Conservation (phyloP, 2,797 vertebrate genomes). For the Tokudaia tokunoshimensis region DNA sequence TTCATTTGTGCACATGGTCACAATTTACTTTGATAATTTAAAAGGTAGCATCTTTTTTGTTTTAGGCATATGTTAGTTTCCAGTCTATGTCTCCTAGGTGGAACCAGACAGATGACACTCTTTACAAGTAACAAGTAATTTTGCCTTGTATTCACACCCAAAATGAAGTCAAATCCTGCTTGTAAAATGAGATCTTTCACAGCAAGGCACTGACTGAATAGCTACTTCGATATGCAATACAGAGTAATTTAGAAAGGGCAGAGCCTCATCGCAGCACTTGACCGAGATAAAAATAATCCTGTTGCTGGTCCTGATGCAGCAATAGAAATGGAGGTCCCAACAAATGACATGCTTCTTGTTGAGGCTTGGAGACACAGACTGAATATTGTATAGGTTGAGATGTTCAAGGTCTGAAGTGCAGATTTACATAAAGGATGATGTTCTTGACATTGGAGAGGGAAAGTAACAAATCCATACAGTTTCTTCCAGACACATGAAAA, state of each 20-base stretch:
- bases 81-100: background rate
- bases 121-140: background rate
- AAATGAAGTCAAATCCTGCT: too few relatives aligned
- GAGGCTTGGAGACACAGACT: background rate
- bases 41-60: background rate
- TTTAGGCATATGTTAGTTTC: background rate
- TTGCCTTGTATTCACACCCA: background rate
- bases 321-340: background rate
- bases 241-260: background rate
- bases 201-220: background rate
- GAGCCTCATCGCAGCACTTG: background rate
- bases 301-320: background rate
- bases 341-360: background rate
- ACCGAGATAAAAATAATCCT: background rate
- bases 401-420: background rate
- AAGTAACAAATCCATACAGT: background rate
- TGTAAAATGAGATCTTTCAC: background rate
- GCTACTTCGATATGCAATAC: background rate
- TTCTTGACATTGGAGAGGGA: background rate
- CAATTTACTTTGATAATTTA: background rate
- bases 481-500: constrained; percentile 30
- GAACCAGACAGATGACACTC: background rate
- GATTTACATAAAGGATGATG: background rate
- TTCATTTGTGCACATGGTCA: too few relatives aligned
- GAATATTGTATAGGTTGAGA: background rate